Evolutionary conservation across 2,113 vertebrate species (phyloP).

Genomic region (Microtus richardsoni): DNA sequence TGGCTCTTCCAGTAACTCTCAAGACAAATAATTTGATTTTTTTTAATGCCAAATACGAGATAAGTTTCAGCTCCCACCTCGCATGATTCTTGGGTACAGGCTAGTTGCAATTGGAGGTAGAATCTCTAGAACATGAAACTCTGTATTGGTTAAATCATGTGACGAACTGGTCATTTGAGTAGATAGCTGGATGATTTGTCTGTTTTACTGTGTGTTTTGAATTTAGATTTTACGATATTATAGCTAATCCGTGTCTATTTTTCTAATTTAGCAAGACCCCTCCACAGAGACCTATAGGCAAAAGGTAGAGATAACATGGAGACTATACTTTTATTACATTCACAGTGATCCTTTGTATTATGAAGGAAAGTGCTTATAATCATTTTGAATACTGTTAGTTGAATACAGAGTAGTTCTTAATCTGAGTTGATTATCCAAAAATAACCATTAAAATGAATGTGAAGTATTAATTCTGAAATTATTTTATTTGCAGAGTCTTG

Average conservation of each 20-base stretch:
- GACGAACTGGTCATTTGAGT: background rate
- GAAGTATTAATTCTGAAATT: conserved; percentile 60
- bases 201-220: conserved; percentile 19
- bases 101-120: background rate
- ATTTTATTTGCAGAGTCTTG: conserved; percentile 89
- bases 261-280: background rate
- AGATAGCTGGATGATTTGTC: background rate
- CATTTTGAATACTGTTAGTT: background rate
- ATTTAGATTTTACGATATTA: conserved; percentile 20
- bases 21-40: background rate
- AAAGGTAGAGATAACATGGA: background rate
- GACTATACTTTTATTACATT: background rate
- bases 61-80: background rate
- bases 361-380: background rate
- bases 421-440: conserved; percentile 56
- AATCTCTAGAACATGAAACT: conserved; percentile 12
- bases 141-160: background rate
- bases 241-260: background rate
- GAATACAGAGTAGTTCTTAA: background rate
- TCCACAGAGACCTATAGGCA: background rate
- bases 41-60: background rate
- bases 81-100: background rate
- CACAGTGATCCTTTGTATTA: background rate
- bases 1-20: background rate
- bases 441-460: conserved; percentile 25